Percentiles rank a stretch among this genome's conserved stretches.
phyloP scores from a whole-genome alignment of 2,113 vertebrate species.

The Equus quagga region DNA sequence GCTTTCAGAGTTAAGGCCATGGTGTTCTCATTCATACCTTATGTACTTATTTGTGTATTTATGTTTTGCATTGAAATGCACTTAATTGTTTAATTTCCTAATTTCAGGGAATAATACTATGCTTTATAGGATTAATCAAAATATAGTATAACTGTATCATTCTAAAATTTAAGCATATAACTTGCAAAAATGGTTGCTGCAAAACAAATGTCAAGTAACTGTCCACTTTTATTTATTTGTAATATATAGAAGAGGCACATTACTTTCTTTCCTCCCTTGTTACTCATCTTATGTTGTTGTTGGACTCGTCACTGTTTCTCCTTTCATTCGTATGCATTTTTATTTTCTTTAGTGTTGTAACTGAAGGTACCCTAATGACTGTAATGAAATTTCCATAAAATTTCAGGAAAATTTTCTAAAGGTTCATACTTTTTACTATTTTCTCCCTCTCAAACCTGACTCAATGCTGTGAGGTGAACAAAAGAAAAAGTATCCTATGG shows the following conservation, averaged over 20 bases:
- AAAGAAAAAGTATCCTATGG: neutral
- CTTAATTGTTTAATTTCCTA: slow-evolving; percentile 21
- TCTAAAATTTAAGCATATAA: neutral
- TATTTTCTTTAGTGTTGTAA: neutral
- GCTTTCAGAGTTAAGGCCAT: neutral
- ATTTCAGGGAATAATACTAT: neutral
- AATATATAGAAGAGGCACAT: neutral
- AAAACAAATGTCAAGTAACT: neutral
- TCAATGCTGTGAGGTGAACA: slow-evolving; percentile 7
- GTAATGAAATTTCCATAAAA: slow-evolving; percentile 21
- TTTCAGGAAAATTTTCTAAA: neutral
- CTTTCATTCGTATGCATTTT: neutral
- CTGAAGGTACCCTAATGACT: neutral
- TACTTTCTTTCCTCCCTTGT: neutral
- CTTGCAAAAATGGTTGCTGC: neutral
- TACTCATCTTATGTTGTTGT: neutral
- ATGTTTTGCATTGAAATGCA: neutral
- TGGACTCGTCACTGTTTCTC: neutral
- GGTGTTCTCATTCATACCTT: neutral
- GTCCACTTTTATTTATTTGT: neutral
- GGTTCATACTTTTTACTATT: neutral
- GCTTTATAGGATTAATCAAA: neutral
- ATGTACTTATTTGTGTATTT: neutral
- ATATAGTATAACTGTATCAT: neutral
- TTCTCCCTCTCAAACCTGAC: neutral